These are phyloP conservation scores for Listrodromus nycthemerus DNA, from an alignment of 2,888 invertebrate genomes.

Conservation along the genomic window DNA sequence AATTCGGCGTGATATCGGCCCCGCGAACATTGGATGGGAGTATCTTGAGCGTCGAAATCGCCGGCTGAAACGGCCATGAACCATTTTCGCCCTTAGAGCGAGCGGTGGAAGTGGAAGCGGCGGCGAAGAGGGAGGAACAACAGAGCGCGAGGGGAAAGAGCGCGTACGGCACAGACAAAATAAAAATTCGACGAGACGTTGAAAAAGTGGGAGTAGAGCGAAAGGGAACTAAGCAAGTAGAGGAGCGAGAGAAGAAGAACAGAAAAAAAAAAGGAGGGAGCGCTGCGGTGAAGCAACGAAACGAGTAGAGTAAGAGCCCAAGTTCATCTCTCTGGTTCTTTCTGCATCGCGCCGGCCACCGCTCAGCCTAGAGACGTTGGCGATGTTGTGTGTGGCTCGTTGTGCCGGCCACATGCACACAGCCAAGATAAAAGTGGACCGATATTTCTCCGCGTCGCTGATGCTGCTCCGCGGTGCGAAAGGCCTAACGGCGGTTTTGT, in stretches of 20 bases:
- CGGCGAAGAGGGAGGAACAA: constrained; percentile 48
- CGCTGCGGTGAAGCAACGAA: constrained; percentile 32
- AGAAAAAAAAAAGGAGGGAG: constrained; percentile 20
- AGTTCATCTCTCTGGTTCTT: constrained; percentile 72
- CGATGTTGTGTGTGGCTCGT: constrained; percentile 56
- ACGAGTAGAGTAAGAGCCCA: constrained; percentile 67
- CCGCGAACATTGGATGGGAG: constrained; percentile 19
- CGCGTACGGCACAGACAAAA: constrained; percentile 79
- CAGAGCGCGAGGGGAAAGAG: constrained; percentile 45
- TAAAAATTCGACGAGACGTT: constrained; percentile 77
- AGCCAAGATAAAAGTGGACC: constrained; percentile 65
- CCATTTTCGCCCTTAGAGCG: constrained; percentile 80
- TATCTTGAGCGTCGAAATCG: constrained; percentile 70
- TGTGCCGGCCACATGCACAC: constrained; percentile 35
- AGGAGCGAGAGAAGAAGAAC: constrained; percentile 52
- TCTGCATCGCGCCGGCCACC: constrained; percentile 58
- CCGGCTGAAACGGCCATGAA: constrained; percentile 79
- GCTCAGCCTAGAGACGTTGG: constrained; percentile 34
- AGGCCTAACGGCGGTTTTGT: constrained; percentile 68
- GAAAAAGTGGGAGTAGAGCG: constrained; percentile 68
- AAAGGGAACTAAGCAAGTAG: constrained; percentile 49
- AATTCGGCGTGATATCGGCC: constrained; percentile 45
- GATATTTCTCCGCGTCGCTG: constrained; percentile 66
- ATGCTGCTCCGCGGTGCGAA: constrained; percentile 45
- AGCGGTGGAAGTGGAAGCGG: constrained; percentile 62